These are phyloP conservation scores for Ptychoptera contaminata DNA, from an alignment of 2,888 invertebrate genomes.

Conservation along the genomic window DNA sequence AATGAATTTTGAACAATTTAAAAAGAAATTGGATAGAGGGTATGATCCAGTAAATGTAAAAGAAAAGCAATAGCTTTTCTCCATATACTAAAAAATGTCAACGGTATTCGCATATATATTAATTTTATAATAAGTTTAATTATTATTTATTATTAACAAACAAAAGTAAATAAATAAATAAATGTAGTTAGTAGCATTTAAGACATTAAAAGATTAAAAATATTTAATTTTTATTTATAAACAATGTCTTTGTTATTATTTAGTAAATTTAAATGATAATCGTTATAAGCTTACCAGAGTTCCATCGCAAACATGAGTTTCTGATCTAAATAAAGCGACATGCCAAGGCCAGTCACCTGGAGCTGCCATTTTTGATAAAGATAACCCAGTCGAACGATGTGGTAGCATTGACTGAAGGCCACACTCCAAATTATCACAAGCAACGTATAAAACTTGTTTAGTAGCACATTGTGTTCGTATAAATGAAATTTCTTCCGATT, in stretches of 20 bases:
- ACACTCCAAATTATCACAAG: conserved; percentile 61
- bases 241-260: neutral
- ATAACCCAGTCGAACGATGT: conserved; percentile 20
- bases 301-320: conserved; percentile 78
- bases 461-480: conserved; percentile 58
- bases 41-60: conserved; percentile 45
- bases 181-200: no score
- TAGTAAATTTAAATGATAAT: neutral
- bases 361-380: conserved; percentile 52
- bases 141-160: no score
- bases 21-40: conserved; percentile 74
- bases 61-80: no score
- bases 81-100: no score
- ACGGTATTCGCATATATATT: neutral
- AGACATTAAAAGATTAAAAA: no score
- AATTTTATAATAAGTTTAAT: neutral
- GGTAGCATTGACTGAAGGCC: conserved; percentile 46
- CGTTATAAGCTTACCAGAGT: conserved; percentile 40
- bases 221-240: no score
- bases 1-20: conserved; percentile 72
- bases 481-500: conserved; percentile 66
- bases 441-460: conserved; percentile 61
- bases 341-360: conserved; percentile 93
- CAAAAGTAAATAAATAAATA: no score
- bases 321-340: conserved; percentile 64